Evolutionary conservation across 2,797 vertebrate species (phyloP).

Genomic region (Melanotaenia parkinsoni): DNA sequence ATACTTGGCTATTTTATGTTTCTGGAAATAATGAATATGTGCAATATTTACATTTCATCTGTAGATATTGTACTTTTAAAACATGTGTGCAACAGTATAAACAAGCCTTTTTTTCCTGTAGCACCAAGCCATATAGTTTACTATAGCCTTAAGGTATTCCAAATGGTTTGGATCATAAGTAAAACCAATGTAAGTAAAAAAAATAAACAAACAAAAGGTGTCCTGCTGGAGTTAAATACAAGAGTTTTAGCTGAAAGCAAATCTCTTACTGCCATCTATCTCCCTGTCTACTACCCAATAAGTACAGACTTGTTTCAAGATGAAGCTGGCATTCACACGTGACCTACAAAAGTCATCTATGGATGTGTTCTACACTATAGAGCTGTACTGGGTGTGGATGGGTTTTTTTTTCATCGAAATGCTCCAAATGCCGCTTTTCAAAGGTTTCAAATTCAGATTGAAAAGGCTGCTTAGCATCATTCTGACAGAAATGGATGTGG

Average conservation of each 20-base stretch:
- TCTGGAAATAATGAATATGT: not conserved
- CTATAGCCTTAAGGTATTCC: too few species aligned
- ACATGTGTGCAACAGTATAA: not conserved
- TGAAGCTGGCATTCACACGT: not conserved
- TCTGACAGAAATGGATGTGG: not conserved
- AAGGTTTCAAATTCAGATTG: not conserved
- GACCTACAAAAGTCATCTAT: not conserved
- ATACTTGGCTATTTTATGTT: not conserved
- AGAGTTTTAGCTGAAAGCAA: not conserved
- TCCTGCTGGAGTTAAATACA: not conserved
- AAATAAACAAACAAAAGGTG: too few species aligned
- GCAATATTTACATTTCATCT: not conserved
- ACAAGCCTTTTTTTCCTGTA: too few species aligned
- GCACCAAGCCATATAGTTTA: too few species aligned
- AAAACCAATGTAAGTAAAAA: too few species aligned
- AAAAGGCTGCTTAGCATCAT: not conserved
- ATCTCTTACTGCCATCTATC: not conserved
- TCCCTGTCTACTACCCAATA: too few species aligned
- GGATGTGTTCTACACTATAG: not conserved
- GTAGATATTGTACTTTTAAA: not conserved
- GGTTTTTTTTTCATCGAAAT: not conserved
- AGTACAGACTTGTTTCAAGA: too few species aligned
- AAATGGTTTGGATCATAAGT: too few species aligned
- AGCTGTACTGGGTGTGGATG: not conserved
- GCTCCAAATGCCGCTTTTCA: not conserved